phyloP scores from a whole-genome alignment of 2,797 vertebrate genomes.

The Chelidonichthys spinosus region DNA sequence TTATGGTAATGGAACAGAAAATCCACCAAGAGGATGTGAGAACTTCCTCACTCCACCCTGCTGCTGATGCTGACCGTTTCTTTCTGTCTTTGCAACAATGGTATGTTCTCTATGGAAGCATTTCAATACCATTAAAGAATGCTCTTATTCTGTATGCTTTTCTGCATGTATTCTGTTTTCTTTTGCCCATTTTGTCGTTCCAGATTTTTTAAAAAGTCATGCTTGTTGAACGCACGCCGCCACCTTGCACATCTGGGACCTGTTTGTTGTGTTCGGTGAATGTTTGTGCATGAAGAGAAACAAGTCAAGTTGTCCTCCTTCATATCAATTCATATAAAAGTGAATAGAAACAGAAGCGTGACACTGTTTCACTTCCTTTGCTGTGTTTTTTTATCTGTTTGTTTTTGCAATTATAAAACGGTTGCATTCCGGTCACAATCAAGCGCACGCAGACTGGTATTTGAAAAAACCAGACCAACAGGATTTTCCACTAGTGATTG shows the following conservation, averaged over 20 bases:
- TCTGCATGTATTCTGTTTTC: not conserved
- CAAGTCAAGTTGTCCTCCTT: not conserved
- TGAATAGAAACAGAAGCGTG: not conserved
- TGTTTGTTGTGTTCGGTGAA: not conserved
- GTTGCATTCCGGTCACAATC: not conserved
- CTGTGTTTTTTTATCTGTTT: not conserved
- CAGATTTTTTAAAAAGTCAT: not conserved
- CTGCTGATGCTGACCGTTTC: not conserved
- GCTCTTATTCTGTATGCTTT: not conserved
- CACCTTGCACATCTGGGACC: not conserved
- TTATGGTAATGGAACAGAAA: constrained; percentile 27
- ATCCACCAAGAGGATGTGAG: constrained; percentile 34
- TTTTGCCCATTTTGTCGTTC: not conserved
- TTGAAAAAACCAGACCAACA: constrained; percentile 45
- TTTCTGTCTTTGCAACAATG: constrained; percentile 22
- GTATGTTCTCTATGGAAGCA: constrained; percentile 15
- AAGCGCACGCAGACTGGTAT: not conserved
- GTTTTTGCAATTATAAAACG: not conserved
- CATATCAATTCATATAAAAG: not conserved
- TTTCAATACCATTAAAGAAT: not conserved
- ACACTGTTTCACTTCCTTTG: not conserved
- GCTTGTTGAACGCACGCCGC: not conserved
- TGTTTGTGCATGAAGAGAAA: not conserved
- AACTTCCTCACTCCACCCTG: constrained; percentile 18
- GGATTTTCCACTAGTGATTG: constrained; percentile 18